A percentile compares a stretch with the other conserved stretches of the same genome.
phyloP scores from a whole-genome alignment of 2,888 invertebrate genomes.

The Halocaridina rubra region DNA sequence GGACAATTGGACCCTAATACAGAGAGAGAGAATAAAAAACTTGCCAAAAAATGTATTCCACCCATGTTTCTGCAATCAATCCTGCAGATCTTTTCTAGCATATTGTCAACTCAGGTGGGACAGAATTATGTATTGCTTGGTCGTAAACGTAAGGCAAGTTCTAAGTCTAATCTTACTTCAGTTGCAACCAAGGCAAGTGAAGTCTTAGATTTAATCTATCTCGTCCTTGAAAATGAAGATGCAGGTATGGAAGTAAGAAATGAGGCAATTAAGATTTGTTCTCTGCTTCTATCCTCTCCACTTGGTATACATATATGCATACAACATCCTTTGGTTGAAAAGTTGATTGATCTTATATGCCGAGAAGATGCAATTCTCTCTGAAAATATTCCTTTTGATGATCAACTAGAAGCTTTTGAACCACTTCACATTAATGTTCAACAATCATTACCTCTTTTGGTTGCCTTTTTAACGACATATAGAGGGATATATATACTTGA shows the following conservation, averaged over 20 bases:
- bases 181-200: slow-evolving; percentile 24
- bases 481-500: slow-evolving; percentile 38
- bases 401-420: no score
- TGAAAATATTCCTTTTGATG: no score
- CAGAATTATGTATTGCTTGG: slow-evolving; percentile 44
- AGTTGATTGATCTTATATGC: slow-evolving; percentile 24
- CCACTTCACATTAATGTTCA: slow-evolving; percentile 12
- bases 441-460: slow-evolving; percentile 39
- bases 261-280: slow-evolving; percentile 20
- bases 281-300: slow-evolving; percentile 25
- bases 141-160: slow-evolving; percentile 44
- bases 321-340: slow-evolving; percentile 38
- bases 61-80: slow-evolving; percentile 17
- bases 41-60: not conserved
- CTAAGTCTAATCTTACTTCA: slow-evolving; percentile 33
- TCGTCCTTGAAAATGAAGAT: slow-evolving; percentile 12
- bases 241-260: slow-evolving; percentile 20
- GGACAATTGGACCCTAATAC: not conserved
- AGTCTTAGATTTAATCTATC: slow-evolving; percentile 24
- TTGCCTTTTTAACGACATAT: slow-evolving; percentile 21
- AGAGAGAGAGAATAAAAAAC: not conserved
- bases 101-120: slow-evolving; percentile 34
- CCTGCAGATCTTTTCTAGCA: slow-evolving; percentile 9
- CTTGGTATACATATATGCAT: slow-evolving; percentile 43
- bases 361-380: no score